Conservation (phyloP, 2,113 vertebrate genomes). For the Psephotus haematonotus region DNA sequence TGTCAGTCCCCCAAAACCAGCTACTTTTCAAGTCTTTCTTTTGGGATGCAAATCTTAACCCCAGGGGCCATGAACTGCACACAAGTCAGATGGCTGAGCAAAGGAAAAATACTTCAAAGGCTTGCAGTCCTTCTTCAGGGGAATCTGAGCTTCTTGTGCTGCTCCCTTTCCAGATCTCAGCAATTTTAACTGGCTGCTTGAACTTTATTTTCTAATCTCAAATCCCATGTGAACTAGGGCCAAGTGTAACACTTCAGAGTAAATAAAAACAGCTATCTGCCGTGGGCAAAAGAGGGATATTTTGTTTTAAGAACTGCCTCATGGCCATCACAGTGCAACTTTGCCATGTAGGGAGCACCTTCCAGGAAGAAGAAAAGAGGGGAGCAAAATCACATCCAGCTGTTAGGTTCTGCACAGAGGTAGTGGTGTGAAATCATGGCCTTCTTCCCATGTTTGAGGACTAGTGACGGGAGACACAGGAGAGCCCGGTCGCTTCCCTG, state of each 20-base stretch:
- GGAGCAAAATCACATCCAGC: fast-evolving
- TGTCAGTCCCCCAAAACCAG: not conserved
- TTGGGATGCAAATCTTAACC: constrained; percentile 61
- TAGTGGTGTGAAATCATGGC: fast-evolving
- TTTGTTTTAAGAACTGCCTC: not conserved
- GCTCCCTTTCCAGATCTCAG: constrained; percentile 36
- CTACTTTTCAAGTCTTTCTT: constrained; percentile 50
- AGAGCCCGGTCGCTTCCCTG: not conserved
- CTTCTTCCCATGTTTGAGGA: not conserved
- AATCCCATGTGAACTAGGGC: not conserved
- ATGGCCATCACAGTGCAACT: not conserved
- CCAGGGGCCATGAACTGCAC: not conserved
- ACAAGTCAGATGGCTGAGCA: constrained; percentile 32
- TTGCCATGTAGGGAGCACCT: not conserved
- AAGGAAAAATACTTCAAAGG: constrained; percentile 65
- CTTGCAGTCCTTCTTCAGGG: constrained; percentile 28
- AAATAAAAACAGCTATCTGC: constrained; percentile 10
- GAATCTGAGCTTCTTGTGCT: constrained; percentile 3
- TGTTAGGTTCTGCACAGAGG: not conserved
- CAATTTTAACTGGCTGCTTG: constrained; percentile 44
- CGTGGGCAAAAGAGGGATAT: not conserved
- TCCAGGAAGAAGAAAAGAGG: not conserved
- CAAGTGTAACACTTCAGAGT: not conserved
- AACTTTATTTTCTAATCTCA: constrained; percentile 17
- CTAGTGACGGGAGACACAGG: fast-evolving